Conservation (phyloP, 1,140 invertebrate species). For the Fopius arisanus region DNA sequence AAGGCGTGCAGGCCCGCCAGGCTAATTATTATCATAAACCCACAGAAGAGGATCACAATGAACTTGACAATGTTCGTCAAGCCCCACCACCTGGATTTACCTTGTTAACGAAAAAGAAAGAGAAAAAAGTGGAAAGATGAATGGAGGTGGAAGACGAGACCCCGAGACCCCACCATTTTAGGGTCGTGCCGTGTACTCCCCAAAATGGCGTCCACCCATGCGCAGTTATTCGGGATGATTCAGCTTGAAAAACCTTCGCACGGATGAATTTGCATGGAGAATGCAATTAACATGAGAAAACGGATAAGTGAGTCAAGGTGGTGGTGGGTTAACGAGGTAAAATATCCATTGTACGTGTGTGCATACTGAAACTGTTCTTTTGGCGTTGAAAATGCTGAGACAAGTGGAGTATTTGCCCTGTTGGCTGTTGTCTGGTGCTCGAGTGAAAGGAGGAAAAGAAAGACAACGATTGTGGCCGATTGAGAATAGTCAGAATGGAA, state of each 20-base stretch:
- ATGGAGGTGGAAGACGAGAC: no score
- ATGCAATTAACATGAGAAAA: conserved; percentile 10
- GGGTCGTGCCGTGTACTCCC: neutral
- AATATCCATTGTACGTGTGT: neutral
- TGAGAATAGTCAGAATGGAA: neutral
- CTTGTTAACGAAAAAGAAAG: neutral
- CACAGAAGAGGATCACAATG: conserved; percentile 11
- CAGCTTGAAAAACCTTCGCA: neutral
- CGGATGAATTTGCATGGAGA: conserved; percentile 4
- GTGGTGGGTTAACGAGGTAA: conserved; percentile 5
- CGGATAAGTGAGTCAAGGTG: neutral
- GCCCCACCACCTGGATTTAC: neutral
- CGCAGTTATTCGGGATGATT: conserved; percentile 27
- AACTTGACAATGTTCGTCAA: neutral
- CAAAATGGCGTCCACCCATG: neutral
- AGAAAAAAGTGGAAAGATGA: neutral
- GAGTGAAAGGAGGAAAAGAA: conserved; percentile 14
- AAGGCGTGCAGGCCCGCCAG: conserved; percentile 11
- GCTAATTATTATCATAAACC: conserved; percentile 24
- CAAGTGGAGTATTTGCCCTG: neutral
- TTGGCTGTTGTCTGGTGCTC: neutral
- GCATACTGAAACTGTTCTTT: conserved; percentile 6
- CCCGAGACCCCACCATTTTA: neutral
- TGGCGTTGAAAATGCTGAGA: neutral
- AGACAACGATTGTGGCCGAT: neutral